A percentile compares a stretch with the other conserved stretches of the same genome.
phyloP scores from a whole-genome alignment of 2,888 invertebrate genomes.

The Arctia plantaginis region DNA sequence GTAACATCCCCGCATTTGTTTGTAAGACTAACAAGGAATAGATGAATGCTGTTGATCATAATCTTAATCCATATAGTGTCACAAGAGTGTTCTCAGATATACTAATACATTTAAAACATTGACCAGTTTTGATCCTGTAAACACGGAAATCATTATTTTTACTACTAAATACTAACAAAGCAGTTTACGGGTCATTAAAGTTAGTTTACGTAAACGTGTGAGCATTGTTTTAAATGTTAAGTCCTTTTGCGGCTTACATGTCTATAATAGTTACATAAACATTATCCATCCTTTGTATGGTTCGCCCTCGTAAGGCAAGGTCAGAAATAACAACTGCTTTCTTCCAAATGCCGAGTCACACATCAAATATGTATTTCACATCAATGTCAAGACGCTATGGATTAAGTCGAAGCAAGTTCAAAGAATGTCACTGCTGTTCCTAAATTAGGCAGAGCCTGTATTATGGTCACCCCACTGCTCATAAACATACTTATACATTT shows the following conservation, averaged over 20 bases:
- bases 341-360: slow-evolving; percentile 32
- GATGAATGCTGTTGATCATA: background rate
- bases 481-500: background rate
- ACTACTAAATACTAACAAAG: background rate
- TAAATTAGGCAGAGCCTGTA: background rate
- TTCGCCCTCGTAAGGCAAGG: slow-evolving; percentile 4
- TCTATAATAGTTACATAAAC: background rate
- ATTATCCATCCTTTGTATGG: background rate
- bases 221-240: background rate
- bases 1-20: background rate
- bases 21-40: background rate
- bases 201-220: background rate
- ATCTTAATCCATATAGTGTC: background rate
- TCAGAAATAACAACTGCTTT: background rate
- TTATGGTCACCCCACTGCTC: background rate
- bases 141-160: background rate
- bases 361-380: slow-evolving; percentile 42
- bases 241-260: background rate
- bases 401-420: background rate
- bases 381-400: slow-evolving; percentile 34
- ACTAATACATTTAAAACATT: background rate
- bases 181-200: background rate
- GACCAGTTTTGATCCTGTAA: background rate
- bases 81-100: background rate
- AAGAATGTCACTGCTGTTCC: background rate